Evolutionary conservation across 2,888 invertebrate species (phyloP), one percentile per base, ranked within the genome.

Genomic region (Mycalesis mineus): DNA sequence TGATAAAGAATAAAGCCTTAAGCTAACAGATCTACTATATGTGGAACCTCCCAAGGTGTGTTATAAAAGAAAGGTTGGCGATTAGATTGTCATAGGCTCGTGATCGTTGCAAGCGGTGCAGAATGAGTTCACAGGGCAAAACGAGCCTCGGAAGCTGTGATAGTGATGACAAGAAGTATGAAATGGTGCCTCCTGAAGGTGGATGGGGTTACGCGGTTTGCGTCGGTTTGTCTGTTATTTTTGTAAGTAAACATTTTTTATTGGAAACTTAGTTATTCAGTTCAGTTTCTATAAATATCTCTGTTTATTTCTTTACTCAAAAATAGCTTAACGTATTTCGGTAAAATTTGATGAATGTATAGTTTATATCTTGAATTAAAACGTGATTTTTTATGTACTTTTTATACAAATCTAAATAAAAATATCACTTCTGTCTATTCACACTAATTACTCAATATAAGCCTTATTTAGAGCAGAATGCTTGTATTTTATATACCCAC

Each of bases 121-220:
- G 28, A 55, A 62, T 62, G 82, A 77, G 73, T 75, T 78, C 66
- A 58, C 74, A 75, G 48, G 71, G 70, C 54, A 75, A 76, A 65
- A 68, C 67, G 55, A 70, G 68, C 40, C 57, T 68, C 5, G 62
- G 65, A 39, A 74, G 76, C 64, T 75, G 75, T 61, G 74, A 76
- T 48, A 77, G 75, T 69, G 82, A 80, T 55, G 71, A 67, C 44
- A 80, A 80, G 40, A 79, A 82, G 58, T 88, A 83, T 65, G 88
- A 88, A 51, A 65, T 84, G 69, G 84, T 88, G 7, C 88, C 93
- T 1, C 93, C 93, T 0, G 93, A 94, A 65, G 94, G 94, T 1
- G 94, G 94, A 0, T 95, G 94, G 93, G 94, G 94, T 0, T 94
- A 93, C 82, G 78, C 92, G 62, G 91, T 94, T 48, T 92, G 93